Base-by-base conservation (phyloP, 1,140 invertebrate genomes). In the Aphaenogaster rudis region DNA sequence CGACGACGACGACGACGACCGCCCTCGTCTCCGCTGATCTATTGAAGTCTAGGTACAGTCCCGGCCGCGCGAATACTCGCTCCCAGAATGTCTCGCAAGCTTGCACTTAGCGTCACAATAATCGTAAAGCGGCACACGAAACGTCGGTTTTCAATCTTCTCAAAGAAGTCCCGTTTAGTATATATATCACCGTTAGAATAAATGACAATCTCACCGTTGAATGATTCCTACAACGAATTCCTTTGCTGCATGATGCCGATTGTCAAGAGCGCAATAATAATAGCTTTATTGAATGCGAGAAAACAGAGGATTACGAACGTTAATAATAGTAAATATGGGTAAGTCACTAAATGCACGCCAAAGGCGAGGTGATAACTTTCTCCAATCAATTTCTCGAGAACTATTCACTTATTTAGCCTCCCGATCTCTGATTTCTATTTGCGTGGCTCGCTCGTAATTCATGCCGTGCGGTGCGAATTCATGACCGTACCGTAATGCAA, bases 11-110 rank as follows among this genome's bases (percentile, higher is more conserved):
- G 52, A 78, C 69, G 48, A 59, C 48, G 52, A 52, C 15, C 59
- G 36, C 52, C 77, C 42, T 86, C 69, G 13, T 59, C 66, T 84
- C n/a, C 48, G 59, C 28, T 39, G 61, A 86, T 84, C 69, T 74
- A 64, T 88, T 87, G 67, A 79, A 66, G n/a, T 54, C 52, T 69
- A 28, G 42, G 21, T 33, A 33, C 50, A 57, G 50, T 78, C 57
- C 42, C 33, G 48, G 9, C 45, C 11, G 50, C 8, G 36, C 39
- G 78, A 88, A 59, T 50, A 54, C n/a, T 33, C 66, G 61, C 39
- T 33, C 42, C 9, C 42, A 39, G 54, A 21, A 82, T 42, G 52
- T 82, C 39, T 82, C 42, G 54, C 57, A 45, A 81, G 45, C 28
- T 81, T 42, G 6, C 63, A 74, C 7, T 84, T 74, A 61, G n/a